Conservation (phyloP, 2,888 invertebrate genomes). For the Anthrax anthrax region DNA sequence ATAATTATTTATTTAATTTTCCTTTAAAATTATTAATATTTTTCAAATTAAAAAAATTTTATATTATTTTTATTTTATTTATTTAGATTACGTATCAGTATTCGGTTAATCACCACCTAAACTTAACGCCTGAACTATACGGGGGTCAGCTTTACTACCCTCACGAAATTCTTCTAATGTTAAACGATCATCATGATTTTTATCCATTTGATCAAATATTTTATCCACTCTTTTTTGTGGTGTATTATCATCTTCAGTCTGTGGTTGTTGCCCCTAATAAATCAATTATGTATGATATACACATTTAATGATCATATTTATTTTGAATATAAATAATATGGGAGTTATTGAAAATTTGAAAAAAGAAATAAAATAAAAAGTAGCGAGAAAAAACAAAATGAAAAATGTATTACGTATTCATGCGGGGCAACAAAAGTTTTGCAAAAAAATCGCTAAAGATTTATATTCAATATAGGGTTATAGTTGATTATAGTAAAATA, state of each 20-base stretch:
- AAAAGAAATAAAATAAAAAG: too few relatives aligned
- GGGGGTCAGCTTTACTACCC: slow-evolving; percentile 95
- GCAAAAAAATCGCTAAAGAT: too few relatives aligned
- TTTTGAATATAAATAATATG: too few relatives aligned
- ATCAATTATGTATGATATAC: too few relatives aligned
- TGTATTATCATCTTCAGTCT: slow-evolving; percentile 79
- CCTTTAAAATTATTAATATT: neutral
- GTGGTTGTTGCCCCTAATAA: slow-evolving; percentile 83
- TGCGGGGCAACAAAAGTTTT: too few relatives aligned
- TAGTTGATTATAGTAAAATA: too few relatives aligned
- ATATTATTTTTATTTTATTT: neutral
- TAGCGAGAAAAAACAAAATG: too few relatives aligned
- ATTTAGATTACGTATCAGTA: neutral
- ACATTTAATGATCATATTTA: too few relatives aligned
- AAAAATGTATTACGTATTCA: too few relatives aligned
- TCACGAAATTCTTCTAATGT: slow-evolving; percentile 94
- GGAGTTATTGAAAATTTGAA: too few relatives aligned
- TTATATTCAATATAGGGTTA: too few relatives aligned
- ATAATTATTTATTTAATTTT: neutral
- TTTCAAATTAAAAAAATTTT: too few relatives aligned
- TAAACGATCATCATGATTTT: slow-evolving; percentile 91
- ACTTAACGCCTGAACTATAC: slow-evolving; percentile 91
- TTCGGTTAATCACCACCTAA: slow-evolving; percentile 56
- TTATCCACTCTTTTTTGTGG: slow-evolving; percentile 94
- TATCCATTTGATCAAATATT: slow-evolving; percentile 98